Percentiles rank a stretch among this genome's conserved stretches.
Conservation (phyloP, 2,888 invertebrate species). For the Melieria picta region DNA sequence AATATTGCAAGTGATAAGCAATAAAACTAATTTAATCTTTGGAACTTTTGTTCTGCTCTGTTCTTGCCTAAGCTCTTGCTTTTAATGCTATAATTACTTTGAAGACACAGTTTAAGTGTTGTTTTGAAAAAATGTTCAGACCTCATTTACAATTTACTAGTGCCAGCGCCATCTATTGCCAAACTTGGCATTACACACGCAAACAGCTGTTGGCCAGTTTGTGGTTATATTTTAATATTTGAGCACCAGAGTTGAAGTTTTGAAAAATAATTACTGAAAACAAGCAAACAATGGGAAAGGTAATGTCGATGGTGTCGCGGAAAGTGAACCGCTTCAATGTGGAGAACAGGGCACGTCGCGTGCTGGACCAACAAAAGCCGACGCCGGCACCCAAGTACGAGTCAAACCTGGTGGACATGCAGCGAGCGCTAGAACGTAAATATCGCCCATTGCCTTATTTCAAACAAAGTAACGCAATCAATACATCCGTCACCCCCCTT, state of each 20-base stretch:
- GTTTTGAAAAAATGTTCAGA: too few species aligned
- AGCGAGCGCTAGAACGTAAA: constrained; percentile 70
- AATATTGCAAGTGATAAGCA: too few species aligned
- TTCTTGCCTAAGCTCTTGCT: too few species aligned
- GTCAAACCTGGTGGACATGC: constrained; percentile 71
- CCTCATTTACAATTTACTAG: too few species aligned
- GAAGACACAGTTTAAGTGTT: too few species aligned
- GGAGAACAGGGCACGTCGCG: constrained; percentile 79
- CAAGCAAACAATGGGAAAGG: constrained; percentile 72
- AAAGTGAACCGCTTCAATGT: constrained; percentile 77
- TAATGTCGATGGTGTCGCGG: constrained; percentile 70
- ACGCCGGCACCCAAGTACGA: constrained; percentile 76
- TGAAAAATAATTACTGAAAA: constrained; percentile 32
- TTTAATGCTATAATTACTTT: too few species aligned
- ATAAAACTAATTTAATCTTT: too few species aligned
- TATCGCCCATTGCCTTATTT: background rate
- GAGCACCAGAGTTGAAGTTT: too few species aligned
- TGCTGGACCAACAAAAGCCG: constrained; percentile 76
- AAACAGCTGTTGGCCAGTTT: constrained; percentile 13
- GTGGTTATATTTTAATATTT: background rate
- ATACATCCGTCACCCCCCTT: constrained; percentile 15
- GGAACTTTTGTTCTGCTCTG: too few species aligned
- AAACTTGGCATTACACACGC: background rate
- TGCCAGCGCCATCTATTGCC: too few species aligned
- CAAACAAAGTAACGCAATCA: background rate